Base-by-base conservation (phyloP, 2,888 invertebrate genomes). In the Odontomyia ornata region DNA sequence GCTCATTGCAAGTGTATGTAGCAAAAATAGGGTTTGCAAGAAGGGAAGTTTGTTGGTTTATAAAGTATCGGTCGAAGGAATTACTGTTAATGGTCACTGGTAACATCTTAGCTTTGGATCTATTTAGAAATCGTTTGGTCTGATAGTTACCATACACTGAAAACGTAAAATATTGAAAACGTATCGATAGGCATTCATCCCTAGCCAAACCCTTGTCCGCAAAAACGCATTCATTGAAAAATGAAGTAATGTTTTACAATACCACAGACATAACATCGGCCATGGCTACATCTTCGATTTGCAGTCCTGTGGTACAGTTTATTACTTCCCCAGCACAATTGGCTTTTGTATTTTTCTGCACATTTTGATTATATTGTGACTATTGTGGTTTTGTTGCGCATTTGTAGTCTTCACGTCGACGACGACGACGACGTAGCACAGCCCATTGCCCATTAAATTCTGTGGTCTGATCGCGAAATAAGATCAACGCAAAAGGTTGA, bases 391-490 rank as follows among this genome's bases (percentile, higher is more conserved):
- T 36, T 36, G 36, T 9, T 36, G 36, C 9, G 36, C 36, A 9
- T 36, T 36, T 36, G 36, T 9, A 3, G 36, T 9, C 3, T 36
- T 52, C 52, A n/a, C 15, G n/a, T n/a, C n/a, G n/a, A n/a, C n/a
- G n/a, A n/a, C n/a, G n/a, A n/a, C n/a, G n/a, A 18, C 5, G 52
- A 52, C 13, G 13, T 15, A 15, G 7, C 52, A 9, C 36, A 36
- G 36, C 52, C 52, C 52, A 52, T 36, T 52, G 52, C 52, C 43
- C 52, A 52, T 52, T 52, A 52, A 52, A 52, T 52, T 52, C 52
- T 52, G 52, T 18, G 52, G 52, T 52, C n/a, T 52, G 52, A 52
- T 52, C 52, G 52, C 52, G 13, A 15, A 52, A 52, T 15, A 52
- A 52, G 52, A 52, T 52, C 15, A 18, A 13, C 15, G 52, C 52